These are phyloP conservation scores for Polydrusus tereticollis DNA, from an alignment of 2,888 invertebrate genomes.

Conservation along the genomic window DNA sequence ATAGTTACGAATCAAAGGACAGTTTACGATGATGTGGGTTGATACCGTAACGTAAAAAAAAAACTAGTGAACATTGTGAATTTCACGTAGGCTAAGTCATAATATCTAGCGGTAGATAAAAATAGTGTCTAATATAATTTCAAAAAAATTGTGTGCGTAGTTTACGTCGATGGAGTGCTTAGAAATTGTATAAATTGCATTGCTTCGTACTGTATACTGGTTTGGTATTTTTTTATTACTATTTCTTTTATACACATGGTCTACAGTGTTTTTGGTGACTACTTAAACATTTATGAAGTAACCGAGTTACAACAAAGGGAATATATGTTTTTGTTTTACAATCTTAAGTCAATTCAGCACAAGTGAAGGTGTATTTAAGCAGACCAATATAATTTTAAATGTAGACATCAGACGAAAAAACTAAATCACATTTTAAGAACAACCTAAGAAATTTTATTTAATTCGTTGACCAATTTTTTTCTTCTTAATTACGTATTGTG, in stretches of 20 bases:
- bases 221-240: slow-evolving; percentile 13
- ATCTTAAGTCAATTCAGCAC: too few species aligned
- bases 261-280: not conserved
- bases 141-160: slow-evolving; percentile 64
- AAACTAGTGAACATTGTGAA: slow-evolving; percentile 61
- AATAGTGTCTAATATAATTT: slow-evolving; percentile 66
- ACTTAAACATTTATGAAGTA: too few species aligned
- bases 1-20: slow-evolving; percentile 53
- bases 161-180: slow-evolving; percentile 65
- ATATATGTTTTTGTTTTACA: too few species aligned
- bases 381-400: too few species aligned
- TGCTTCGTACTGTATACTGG: slow-evolving; percentile 45
- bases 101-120: slow-evolving; percentile 66
- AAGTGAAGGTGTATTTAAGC: too few species aligned
- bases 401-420: too few species aligned
- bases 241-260: not conserved
- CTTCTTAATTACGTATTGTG: too few species aligned
- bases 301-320: too few species aligned
- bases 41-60: slow-evolving; percentile 46
- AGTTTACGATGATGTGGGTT: slow-evolving; percentile 26
- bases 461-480: too few species aligned
- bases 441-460: too few species aligned
- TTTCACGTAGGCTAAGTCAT: slow-evolving; percentile 63
- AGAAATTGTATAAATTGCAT: slow-evolving; percentile 57
- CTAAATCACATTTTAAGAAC: too few species aligned